These are phyloP conservation scores for Hippopotamyrus pictus DNA, from an alignment of 2,797 vertebrate species.

Conservation along the genomic window DNA sequence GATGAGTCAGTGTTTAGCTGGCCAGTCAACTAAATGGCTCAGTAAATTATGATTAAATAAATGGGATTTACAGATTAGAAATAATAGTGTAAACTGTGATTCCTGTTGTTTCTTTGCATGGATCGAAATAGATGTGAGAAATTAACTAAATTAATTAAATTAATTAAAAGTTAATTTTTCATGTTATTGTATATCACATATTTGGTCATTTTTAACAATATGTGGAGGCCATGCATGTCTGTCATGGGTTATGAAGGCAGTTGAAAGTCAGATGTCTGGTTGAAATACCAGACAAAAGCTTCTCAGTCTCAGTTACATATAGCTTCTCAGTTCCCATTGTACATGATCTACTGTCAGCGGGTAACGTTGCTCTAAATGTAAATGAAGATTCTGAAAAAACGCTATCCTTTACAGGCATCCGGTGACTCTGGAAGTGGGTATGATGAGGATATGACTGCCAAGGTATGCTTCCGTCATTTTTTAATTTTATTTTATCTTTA, in stretches of 20 bases:
- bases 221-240: neutral
- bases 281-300: neutral
- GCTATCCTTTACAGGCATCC: slow-evolving; percentile 37
- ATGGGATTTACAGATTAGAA: neutral
- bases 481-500: neutral
- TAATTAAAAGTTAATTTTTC: too few relatives aligned
- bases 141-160: too few relatives aligned
- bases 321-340: neutral
- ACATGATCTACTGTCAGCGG: neutral
- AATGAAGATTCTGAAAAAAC: slow-evolving; percentile 4
- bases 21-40: neutral
- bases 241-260: neutral
- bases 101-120: neutral
- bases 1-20: neutral
- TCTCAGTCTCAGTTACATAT: neutral
- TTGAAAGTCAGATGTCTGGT: neutral
- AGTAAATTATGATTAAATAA: neutral
- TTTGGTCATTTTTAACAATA: neutral
- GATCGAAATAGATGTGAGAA: neutral
- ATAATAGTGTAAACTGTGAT: neutral
- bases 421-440: slow-evolving; percentile 49
- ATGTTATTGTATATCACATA: neutral
- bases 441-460: slow-evolving; percentile 24
- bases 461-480: slow-evolving; percentile 40
- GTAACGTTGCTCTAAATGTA: neutral